Conservation (phyloP, 1,140 invertebrate species). For the Trinorchestia longiramus region DNA sequence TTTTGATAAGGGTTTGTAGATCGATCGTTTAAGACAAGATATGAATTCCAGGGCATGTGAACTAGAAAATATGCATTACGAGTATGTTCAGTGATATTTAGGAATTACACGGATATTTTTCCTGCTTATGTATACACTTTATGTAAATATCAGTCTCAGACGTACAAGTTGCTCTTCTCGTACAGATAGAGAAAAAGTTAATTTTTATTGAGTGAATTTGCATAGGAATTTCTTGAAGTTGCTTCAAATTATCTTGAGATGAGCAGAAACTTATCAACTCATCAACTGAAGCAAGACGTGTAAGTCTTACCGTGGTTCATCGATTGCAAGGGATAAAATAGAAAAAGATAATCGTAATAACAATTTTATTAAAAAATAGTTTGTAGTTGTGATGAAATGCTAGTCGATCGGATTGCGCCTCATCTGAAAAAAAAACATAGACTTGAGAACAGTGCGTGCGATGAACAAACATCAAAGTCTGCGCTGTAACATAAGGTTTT, state of each 20-base stretch:
- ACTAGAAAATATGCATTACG: no score
- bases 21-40: no score
- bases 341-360: neutral
- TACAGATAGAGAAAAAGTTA: neutral
- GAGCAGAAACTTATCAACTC: neutral
- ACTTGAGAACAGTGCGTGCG: neutral
- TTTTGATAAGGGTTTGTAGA: no score
- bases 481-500: neutral
- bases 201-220: neutral
- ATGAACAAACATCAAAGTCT: neutral
- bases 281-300: neutral
- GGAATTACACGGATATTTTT: neutral
- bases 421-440: neutral
- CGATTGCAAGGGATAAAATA: neutral
- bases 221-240: neutral
- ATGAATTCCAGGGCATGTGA: no score
- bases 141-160: neutral
- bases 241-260: no score
- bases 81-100: no score
- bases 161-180: neutral
- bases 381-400: neutral
- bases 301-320: neutral
- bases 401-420: neutral
- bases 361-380: neutral
- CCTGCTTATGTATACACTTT: neutral